Evolutionary conservation across 2,888 invertebrate species (phyloP).

Genomic region (Tenodera sinensis): DNA sequence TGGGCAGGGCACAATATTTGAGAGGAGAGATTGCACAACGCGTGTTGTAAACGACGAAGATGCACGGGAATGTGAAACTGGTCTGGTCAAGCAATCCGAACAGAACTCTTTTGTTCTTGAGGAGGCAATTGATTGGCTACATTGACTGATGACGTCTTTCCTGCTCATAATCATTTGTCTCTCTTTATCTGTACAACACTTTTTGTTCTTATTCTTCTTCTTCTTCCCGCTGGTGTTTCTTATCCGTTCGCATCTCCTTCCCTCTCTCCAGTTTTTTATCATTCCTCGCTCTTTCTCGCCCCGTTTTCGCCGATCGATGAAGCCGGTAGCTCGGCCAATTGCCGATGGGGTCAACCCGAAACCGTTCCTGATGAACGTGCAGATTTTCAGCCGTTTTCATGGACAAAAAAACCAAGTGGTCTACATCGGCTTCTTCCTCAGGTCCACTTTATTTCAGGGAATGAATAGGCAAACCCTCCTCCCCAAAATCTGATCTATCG

Average conservation of each 20-base stretch:
- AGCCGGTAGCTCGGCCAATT: neutral
- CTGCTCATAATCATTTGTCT: conserved; percentile 7
- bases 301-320: neutral
- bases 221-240: neutral
- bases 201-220: neutral
- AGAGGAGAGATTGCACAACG: no score
- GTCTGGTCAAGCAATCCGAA: neutral
- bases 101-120: neutral
- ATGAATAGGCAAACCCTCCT: no score
- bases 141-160: conserved; percentile 6
- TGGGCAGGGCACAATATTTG: no score
- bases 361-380: neutral
- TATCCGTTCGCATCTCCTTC: neutral
- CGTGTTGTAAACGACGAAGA: no score
- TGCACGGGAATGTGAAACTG: neutral
- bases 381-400: neutral
- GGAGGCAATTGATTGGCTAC: neutral
- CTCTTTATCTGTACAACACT: conserved; percentile 1
- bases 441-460: no score
- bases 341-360: neutral
- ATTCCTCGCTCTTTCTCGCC: neutral
- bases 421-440: no score
- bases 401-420: neutral
- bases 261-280: neutral
- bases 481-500: no score